Evolutionary conservation across 2,888 invertebrate genomes (phyloP).

Genomic region (Catocala nupta): DNA sequence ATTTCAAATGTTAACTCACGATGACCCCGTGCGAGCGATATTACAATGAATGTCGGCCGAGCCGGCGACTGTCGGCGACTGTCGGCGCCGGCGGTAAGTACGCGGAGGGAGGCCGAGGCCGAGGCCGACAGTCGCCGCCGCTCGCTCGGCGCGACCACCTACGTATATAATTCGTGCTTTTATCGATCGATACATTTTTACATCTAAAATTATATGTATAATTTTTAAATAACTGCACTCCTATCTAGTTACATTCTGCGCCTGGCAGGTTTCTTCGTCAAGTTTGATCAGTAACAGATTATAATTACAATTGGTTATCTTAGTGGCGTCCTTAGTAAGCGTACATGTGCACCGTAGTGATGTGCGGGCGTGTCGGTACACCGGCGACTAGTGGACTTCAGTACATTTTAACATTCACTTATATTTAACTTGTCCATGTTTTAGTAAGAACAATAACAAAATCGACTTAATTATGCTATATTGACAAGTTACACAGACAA

Average conservation of each 20-base stretch:
- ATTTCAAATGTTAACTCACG: conserved; percentile 44
- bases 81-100: conserved; percentile 32
- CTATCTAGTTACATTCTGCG: conserved; percentile 54
- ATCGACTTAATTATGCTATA: too few relatives aligned
- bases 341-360: conserved; percentile 36
- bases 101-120: conserved; percentile 26
- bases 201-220: conserved; percentile 53
- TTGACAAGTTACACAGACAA: too few relatives aligned
- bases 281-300: conserved; percentile 54
- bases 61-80: conserved; percentile 21
- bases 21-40: conserved; percentile 60
- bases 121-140: conserved; percentile 15
- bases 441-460: not conserved
- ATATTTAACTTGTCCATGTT: conserved; percentile 10
- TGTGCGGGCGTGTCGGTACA: conserved; percentile 16
- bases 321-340: conserved; percentile 47
- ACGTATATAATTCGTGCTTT: conserved; percentile 51
- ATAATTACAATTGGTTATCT: conserved; percentile 38
- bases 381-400: conserved; percentile 6
- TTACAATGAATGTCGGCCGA: conserved; percentile 38
- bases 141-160: conserved; percentile 21
- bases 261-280: conserved; percentile 56
- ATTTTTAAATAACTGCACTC: conserved; percentile 51
- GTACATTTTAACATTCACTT: conserved; percentile 5
- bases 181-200: conserved; percentile 53